These are phyloP conservation scores for Pseudochaenichthys georgianus DNA, from an alignment of 2,797 vertebrate genomes.

Conservation along the genomic window DNA sequence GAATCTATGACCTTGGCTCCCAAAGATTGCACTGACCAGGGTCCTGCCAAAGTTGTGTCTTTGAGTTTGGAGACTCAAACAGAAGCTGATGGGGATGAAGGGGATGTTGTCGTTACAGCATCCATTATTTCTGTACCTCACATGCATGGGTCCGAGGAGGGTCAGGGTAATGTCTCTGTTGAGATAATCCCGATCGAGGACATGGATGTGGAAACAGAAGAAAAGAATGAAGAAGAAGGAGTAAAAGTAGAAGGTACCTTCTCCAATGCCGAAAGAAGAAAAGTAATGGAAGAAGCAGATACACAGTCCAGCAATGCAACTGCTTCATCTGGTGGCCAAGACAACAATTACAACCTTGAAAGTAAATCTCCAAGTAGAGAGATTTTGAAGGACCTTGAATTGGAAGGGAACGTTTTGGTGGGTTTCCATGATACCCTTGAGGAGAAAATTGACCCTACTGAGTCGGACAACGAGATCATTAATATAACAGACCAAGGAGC, in stretches of 20 bases:
- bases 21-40: not conserved
- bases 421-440: fast-evolving
- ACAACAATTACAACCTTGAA: not conserved
- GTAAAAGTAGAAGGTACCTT: not conserved
- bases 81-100: not conserved
- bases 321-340: not conserved
- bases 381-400: slow-evolving; percentile 12
- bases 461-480: not conserved
- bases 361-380: not conserved
- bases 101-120: not conserved
- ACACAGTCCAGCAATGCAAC: too few species aligned
- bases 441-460: not conserved
- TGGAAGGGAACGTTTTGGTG: not conserved
- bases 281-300: not conserved
- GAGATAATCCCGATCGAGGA: not conserved
- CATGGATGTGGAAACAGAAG: not conserved
- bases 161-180: not conserved
- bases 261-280: not conserved
- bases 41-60: not conserved
- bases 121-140: not conserved
- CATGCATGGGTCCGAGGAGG: not conserved
- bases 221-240: not conserved
- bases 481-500: slow-evolving; percentile 1
- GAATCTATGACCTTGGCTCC: not conserved
- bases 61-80: not conserved